Evolutionary conservation across 1,140 invertebrate species (phyloP), one percentile per base, ranked within the genome.

Genomic region (Cydia splendana): DNA sequence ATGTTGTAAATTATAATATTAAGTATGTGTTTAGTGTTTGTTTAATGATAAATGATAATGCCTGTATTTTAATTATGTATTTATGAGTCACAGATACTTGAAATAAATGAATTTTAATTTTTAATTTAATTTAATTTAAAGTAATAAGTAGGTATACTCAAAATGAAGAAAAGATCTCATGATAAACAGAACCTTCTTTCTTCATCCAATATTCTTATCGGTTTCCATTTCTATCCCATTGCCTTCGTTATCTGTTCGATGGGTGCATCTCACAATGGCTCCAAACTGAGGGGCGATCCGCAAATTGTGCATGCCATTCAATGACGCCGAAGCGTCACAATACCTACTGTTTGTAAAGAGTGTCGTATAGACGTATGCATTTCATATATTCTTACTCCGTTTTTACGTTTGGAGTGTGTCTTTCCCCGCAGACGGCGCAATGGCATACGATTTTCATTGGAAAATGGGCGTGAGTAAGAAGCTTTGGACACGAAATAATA

Each of bases 241-340:
- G 30, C 30, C 67, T 71, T 45, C 67, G 67, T 71, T 71, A 71
- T 71, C 67, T 71, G n/a, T 42, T 45, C 13, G 67, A 18, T 18
- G 38, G 67, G 67, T 38, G 67, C 67, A 71, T 71, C 20, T 20
- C 57, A 71, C 67, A 71, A 71, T 71, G 67, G 67, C 15, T 71
- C 34, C 67, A 10, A 45, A 15, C 34, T 71, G 67, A 77, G 81
- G 77, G 78, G 79, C 76, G 75, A 78, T 78, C 75, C 77, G 74
- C 78, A 82, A 82, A 82, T 84, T 84, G 83, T 77, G 83, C 83
- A 82, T 82, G 78, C 78, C 79, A 80, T 81, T 80, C 80, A 82
- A 82, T 82, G 81, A 81, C 77, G 80, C 78, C 77, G 65, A 78
- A 80, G 77, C 75, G 74, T 78, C 76, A 69, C 20, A 62, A 62